These are phyloP conservation scores for Laothoe populi DNA, from an alignment of 2,888 invertebrate genomes.

Conservation along the genomic window DNA sequence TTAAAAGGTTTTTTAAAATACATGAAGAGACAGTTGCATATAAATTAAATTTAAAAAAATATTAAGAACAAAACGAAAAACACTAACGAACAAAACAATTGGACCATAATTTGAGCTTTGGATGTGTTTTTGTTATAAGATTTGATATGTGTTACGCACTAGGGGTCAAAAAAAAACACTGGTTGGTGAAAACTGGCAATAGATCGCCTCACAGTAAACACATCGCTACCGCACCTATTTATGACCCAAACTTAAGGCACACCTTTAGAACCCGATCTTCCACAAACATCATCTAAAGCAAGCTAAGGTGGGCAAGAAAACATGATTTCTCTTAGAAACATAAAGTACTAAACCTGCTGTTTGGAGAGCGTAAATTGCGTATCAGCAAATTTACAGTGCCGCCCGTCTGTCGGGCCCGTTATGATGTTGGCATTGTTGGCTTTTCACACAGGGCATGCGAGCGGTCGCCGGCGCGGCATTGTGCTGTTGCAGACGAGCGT, in stretches of 20 bases:
- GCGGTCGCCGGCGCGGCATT: slow-evolving; percentile 47
- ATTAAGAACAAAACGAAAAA: too few relatives aligned
- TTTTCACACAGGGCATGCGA: slow-evolving; percentile 69
- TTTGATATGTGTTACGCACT: too few relatives aligned
- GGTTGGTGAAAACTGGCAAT: too few relatives aligned
- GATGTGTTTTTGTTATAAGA: too few relatives aligned
- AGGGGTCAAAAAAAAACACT: too few relatives aligned
- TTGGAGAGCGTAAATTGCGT: slow-evolving; percentile 51
- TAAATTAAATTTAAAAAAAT: too few relatives aligned
- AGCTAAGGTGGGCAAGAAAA: slow-evolving; percentile 20
- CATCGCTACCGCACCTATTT: slow-evolving; percentile 3
- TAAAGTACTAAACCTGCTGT: slow-evolving; percentile 25
- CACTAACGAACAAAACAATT: too few relatives aligned
- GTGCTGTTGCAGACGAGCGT: slow-evolving; percentile 51
- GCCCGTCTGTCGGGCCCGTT: slow-evolving; percentile 54
- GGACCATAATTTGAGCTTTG: too few relatives aligned
- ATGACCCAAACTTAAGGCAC: neutral
- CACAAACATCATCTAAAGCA: slow-evolving; percentile 25
- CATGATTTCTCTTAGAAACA: slow-evolving; percentile 28
- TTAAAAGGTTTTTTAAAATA: too few relatives aligned
- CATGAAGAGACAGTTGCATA: too few relatives aligned
- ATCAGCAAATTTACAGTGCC: slow-evolving; percentile 70
- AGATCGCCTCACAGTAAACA: too few relatives aligned
- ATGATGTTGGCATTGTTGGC: slow-evolving; percentile 67
- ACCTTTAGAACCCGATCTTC: neutral